phyloP scores from a whole-genome alignment of 2,113 vertebrate genomes.

The Polypterus senegalus region DNA sequence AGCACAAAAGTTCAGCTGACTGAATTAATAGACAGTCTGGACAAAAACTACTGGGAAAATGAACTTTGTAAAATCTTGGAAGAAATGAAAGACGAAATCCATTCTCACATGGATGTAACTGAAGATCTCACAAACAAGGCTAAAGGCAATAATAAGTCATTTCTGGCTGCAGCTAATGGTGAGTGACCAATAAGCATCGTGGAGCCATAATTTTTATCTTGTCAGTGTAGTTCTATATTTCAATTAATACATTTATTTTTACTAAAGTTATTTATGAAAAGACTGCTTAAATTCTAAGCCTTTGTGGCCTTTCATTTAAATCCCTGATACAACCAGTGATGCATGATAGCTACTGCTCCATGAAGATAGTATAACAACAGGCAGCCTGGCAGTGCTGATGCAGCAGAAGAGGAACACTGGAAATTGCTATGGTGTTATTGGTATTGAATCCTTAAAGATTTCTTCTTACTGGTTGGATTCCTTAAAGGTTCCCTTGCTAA shows the following conservation, averaged over 20 bases:
- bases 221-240: neutral
- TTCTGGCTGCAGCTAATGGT: conserved; percentile 84
- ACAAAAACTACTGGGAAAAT: conserved; percentile 86
- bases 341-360: neutral
- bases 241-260: neutral
- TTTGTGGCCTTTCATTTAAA: neutral
- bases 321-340: neutral
- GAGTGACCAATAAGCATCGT: conserved; percentile 19
- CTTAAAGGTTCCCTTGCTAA: no score
- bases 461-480: no score
- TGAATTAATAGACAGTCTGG: conserved; percentile 71
- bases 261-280: neutral
- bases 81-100: conserved; percentile 82
- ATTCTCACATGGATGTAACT: conserved; percentile 85
- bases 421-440: no score
- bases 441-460: no score
- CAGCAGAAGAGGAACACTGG: no score
- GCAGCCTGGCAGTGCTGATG: no score
- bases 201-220: neutral
- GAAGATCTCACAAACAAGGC: conserved; percentile 93
- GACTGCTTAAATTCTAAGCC: neutral
- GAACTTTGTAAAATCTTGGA: conserved; percentile 78
- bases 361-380: neutral
- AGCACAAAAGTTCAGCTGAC: conserved; percentile 82
- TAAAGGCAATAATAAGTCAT: conserved; percentile 77